Evolutionary conservation across 2,113 vertebrate species (phyloP).

Genomic region (Ciconia boyciana): DNA sequence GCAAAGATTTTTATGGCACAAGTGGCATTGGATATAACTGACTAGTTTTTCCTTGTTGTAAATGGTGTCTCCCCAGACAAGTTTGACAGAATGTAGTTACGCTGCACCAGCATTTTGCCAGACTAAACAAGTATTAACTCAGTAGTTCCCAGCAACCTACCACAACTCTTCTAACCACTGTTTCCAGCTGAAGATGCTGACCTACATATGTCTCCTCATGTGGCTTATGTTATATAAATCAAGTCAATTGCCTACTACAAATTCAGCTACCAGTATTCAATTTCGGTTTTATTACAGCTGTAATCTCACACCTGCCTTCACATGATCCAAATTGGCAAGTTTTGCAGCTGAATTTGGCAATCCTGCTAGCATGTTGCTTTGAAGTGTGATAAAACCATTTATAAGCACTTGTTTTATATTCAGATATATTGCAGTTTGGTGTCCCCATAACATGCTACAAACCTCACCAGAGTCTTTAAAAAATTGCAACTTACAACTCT

Average conservation of each 20-base stretch:
- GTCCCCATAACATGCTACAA: slow-evolving; percentile 38
- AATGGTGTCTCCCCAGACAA: not conserved
- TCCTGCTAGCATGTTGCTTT: not conserved
- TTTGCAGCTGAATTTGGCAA: slow-evolving; percentile 52
- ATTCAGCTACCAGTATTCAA: slow-evolving; percentile 51
- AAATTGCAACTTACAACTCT: slow-evolving; percentile 1
- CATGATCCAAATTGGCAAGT: slow-evolving; percentile 57
- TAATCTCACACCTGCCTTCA: slow-evolving; percentile 57
- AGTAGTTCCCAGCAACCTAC: not conserved
- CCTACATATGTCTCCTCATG: slow-evolving; percentile 39
- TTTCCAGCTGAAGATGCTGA: slow-evolving; percentile 50
- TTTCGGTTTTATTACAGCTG: slow-evolving; percentile 63
- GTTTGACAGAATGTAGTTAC: not conserved
- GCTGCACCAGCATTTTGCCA: not conserved
- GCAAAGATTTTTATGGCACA: not conserved
- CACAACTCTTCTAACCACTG: not conserved
- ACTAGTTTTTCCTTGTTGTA: not conserved
- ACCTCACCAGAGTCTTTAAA: slow-evolving; percentile 19
- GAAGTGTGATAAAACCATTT: slow-evolving; percentile 57
- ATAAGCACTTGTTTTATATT: slow-evolving; percentile 61
- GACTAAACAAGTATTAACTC: slow-evolving; percentile 5
- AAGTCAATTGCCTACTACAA: slow-evolving; percentile 53
- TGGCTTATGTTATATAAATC: slow-evolving; percentile 55
- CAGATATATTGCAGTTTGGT: slow-evolving; percentile 41
- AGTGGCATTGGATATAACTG: not conserved